A percentile compares a stretch with the other conserved stretches of the same genome.
These are phyloP conservation scores for Lepidonotus clava DNA, from an alignment of 2,888 invertebrate species.

Conservation along the genomic window DNA sequence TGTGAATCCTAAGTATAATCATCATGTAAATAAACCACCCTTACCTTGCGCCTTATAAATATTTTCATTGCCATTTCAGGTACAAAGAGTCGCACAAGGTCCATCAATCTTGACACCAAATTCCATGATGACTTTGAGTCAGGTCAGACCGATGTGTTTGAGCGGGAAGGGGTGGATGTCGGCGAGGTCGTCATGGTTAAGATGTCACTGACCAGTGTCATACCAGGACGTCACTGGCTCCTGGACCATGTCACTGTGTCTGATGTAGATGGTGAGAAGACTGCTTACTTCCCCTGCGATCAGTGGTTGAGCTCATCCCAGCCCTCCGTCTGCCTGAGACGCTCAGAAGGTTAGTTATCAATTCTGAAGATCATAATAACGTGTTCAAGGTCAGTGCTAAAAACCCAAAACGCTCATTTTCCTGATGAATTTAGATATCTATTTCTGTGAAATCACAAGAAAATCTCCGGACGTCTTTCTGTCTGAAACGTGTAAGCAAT, in stretches of 20 bases:
- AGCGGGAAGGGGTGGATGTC: slow-evolving; percentile 39
- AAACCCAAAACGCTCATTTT: too few relatives aligned
- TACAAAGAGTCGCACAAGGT: slow-evolving; percentile 47
- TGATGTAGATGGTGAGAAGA: slow-evolving; percentile 24
- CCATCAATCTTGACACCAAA: slow-evolving; percentile 54
- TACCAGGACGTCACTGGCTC: slow-evolving; percentile 58
- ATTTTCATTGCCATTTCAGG: too few relatives aligned
- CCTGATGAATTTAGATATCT: too few relatives aligned
- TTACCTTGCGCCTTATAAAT: too few relatives aligned
- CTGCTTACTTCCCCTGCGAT: slow-evolving; percentile 60
- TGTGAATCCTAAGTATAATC: too few relatives aligned
- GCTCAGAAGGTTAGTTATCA: slow-evolving; percentile 56
- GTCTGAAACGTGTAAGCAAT: too few relatives aligned
- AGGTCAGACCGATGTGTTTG: slow-evolving; percentile 59
- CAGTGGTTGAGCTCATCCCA: slow-evolving; percentile 58
- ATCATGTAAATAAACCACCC: too few relatives aligned
- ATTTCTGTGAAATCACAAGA: too few relatives aligned
- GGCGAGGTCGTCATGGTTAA: slow-evolving; percentile 59
- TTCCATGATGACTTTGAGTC: slow-evolving; percentile 63
- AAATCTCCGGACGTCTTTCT: not conserved
- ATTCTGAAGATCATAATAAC: too few relatives aligned
- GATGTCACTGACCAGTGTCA: slow-evolving; percentile 54
- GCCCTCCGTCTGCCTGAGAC: slow-evolving; percentile 55
- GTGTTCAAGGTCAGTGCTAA: too few relatives aligned
- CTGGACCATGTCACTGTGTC: slow-evolving; percentile 59